Evolutionary conservation across 2,797 vertebrate species (phyloP), one percentile per base, ranked within the genome.

Genomic region (Yasuhikotakia modesta): DNA sequence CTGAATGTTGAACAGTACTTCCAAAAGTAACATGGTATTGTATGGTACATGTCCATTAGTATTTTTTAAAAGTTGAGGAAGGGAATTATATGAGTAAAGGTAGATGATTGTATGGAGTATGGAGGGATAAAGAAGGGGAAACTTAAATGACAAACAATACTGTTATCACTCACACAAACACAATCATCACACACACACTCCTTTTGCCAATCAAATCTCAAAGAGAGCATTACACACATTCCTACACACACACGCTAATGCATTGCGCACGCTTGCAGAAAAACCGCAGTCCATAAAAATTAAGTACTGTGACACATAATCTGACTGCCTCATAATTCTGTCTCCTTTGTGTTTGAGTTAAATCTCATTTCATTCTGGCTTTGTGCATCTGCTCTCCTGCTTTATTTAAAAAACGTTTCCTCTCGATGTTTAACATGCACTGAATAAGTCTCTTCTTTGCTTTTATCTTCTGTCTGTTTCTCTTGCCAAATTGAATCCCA

Each of bases 141-240:
- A 73, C 74, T 55, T 63, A 11, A 19, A 63, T 81, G 73, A 77
- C n/a, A 70, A 82, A 79, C 46, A 75, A 68, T 21, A 46, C 52
- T 48, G 12, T 70, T 50, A 76, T 21, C 79, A 68, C 39, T 76
- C 46, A 22, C 2, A 63, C 57, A 67, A n/a, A 73, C 70, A 79
- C 48, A 48, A 22, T 60, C 57, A 39, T 74, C 48, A 65, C 48
- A 77, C 64, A 73, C 70, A 53, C 58, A 60, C 64, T 66, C 67
- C 74, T 39, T 24, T 66, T 10, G 53, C 19, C 55, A 77, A 52
- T 70, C 55, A 48, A 27, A 39, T 39, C 16, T 70, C 16, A 53
- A 61, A 77, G 55, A 61, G 50, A 14, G 65, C 30, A 70, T 50
- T n/a, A 52, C 27, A 13, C 39, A 39, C 66, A 77, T 50, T 77